These are phyloP conservation scores for Drosophila bifasciata DNA, from an alignment of 1,140 invertebrate genomes.

Conservation along the genomic window DNA sequence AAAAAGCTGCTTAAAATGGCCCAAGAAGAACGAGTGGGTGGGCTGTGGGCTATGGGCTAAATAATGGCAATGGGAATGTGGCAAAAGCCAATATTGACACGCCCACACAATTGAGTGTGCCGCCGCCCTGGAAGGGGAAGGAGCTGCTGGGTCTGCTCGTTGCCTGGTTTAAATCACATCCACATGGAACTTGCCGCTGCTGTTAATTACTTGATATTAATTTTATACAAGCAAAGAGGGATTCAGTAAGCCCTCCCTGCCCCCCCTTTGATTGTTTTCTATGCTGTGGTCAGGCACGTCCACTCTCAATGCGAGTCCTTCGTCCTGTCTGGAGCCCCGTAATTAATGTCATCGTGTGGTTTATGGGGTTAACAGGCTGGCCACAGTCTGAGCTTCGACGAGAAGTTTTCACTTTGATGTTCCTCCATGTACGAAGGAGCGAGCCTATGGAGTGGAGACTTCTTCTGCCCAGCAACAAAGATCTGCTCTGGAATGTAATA, in stretches of 20 bases:
- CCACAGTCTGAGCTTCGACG: constrained; percentile 2
- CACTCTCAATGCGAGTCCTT: constrained; percentile 4
- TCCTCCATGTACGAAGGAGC: constrained; percentile 21
- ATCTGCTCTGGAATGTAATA: constrained; percentile 69
- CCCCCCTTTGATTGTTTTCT: constrained; percentile 24
- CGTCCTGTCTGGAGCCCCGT: constrained; percentile 32
- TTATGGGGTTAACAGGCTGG: constrained; percentile 64
- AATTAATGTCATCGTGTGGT: constrained; percentile 81
- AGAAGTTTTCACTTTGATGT: constrained; percentile 24
- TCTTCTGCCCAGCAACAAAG: constrained; percentile 24
- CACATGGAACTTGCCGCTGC: constrained; percentile 47
- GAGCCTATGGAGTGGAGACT: background rate
- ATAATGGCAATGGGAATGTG: constrained; percentile 30
- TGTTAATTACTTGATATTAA: constrained; percentile 83
- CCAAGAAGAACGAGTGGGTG: constrained; percentile 14
- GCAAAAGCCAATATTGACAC: constrained; percentile 64
- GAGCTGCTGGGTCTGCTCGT: constrained; percentile 13
- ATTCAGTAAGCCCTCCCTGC: too few species aligned
- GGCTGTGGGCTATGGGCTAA: background rate
- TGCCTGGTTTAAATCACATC: constrained; percentile 58
- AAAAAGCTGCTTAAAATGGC: constrained; percentile 63
- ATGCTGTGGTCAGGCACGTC: constrained; percentile 12
- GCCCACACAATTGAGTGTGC: constrained; percentile 49
- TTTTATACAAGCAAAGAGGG: constrained; percentile 59
- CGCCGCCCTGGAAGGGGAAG: background rate